Evolutionary conservation across 2,113 vertebrate species (phyloP).

Genomic region (Falcunculus frontatus): DNA sequence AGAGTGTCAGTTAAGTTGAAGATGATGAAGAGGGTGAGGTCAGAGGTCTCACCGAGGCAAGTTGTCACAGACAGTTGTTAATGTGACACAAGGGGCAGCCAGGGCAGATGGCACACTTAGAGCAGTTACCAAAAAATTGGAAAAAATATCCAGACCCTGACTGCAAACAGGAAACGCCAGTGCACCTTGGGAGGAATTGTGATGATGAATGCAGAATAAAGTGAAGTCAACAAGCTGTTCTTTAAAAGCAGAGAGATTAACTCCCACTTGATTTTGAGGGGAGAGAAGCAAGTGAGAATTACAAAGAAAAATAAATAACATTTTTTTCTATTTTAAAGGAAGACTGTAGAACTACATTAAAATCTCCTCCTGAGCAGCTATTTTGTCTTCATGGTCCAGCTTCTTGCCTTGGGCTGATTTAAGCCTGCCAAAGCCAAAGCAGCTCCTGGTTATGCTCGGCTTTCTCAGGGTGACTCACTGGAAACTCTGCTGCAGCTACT

Average conservation of each 20-base stretch:
- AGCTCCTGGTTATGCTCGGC: not conserved
- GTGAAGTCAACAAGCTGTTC: not conserved
- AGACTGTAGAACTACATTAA: not conserved
- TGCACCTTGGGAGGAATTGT: not conserved
- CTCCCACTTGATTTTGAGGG: not conserved
- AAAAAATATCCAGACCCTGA: not conserved
- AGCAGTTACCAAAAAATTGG: not conserved
- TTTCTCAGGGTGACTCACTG: not conserved
- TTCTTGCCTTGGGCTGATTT: not conserved
- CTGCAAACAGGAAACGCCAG: not conserved
- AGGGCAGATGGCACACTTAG: not conserved
- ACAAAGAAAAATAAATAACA: rapidly evolving
- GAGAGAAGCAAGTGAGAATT: not conserved
- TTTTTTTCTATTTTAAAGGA: not conserved
- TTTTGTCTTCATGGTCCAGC: not conserved
- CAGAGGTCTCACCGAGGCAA: not conserved
- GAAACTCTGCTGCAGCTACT: not conserved
- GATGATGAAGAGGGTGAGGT: not conserved
- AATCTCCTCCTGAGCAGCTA: not conserved
- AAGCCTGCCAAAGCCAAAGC: not conserved
- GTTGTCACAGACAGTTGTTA: not conserved
- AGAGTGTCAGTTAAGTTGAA: not conserved
- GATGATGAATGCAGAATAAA: not conserved
- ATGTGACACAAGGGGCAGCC: rapidly evolving
- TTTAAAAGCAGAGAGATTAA: not conserved